Evolutionary conservation across 2,888 invertebrate genomes (phyloP).

Genomic region (Heliconius erato): DNA sequence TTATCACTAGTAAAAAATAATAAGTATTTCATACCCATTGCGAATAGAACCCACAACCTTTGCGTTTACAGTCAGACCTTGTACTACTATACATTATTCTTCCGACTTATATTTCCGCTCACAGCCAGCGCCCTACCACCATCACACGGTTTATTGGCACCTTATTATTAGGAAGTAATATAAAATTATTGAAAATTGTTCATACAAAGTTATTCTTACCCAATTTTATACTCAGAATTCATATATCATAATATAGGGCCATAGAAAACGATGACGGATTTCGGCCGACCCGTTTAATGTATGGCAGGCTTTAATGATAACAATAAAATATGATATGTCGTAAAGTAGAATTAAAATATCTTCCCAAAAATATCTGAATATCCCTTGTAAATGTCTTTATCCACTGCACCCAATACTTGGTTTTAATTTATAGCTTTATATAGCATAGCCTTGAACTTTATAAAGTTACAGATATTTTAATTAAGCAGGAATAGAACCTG

Average conservation of each 20-base stretch:
- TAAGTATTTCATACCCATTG: too few species aligned
- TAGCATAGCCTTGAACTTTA: neutral
- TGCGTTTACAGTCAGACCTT: too few species aligned
- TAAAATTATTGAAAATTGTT: conserved; percentile 7
- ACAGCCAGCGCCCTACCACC: neutral
- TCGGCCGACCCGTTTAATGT: conserved; percentile 24
- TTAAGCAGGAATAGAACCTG: too few species aligned
- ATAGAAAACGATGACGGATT: conserved; percentile 31
- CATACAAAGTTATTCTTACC: neutral
- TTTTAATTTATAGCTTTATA: conserved; percentile 3
- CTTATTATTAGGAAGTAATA: neutral
- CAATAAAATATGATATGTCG: conserved; percentile 39
- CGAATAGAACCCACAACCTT: too few species aligned
- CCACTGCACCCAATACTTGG: conserved; percentile 19
- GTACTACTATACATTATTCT: too few species aligned
- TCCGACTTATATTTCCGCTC: neutral
- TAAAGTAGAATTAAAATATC: conserved; percentile 42
- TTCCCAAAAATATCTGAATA: conserved; percentile 39
- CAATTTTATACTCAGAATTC: neutral
- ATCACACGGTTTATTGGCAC: neutral
- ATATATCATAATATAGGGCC: neutral
- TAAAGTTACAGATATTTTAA: neutral
- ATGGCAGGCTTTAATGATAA: conserved; percentile 32
- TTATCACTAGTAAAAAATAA: too few species aligned
- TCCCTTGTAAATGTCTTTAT: conserved; percentile 26